Conservation (phyloP, 2,113 vertebrate genomes). For the Monopterus albus region DNA sequence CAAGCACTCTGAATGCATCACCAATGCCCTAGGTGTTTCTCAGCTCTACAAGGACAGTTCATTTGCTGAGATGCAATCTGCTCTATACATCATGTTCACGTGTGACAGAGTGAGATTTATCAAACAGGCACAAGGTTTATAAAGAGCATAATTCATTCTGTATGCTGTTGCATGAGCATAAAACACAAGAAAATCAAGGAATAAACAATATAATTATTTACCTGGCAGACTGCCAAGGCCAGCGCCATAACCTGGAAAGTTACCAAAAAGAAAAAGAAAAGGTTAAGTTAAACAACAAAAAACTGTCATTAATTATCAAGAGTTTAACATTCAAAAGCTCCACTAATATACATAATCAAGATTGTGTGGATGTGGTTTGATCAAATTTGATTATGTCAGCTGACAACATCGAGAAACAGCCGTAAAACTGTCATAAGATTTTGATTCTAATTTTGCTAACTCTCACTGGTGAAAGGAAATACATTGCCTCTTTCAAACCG, state of each 20-base stretch:
- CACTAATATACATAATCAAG: too few species aligned
- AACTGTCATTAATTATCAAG: too few species aligned
- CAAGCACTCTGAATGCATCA: constrained; percentile 28
- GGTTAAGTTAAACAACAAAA: too few species aligned
- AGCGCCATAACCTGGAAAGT: constrained; percentile 64
- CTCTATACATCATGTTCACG: constrained; percentile 20
- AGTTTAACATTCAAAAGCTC: too few species aligned
- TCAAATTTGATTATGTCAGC: too few species aligned
- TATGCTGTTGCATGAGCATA: background rate
- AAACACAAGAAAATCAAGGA: background rate
- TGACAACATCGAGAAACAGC: too few species aligned
- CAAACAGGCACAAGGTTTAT: background rate
- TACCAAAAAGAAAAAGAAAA: too few species aligned
- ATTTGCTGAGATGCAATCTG: constrained; percentile 6
- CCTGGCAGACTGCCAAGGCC: constrained; percentile 69
- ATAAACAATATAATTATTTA: constrained; percentile 29
- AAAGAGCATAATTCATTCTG: background rate
- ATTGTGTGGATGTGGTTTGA: background rate
- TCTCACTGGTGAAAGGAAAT: too few species aligned
- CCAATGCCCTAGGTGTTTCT: background rate
- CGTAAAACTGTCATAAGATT: too few species aligned
- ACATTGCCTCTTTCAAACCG: too few species aligned
- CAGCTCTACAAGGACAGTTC: constrained; percentile 23
- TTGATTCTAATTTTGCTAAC: too few species aligned
- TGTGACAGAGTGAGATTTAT: constrained; percentile 30